Conservation (phyloP, 2,888 invertebrate genomes). For the Leucophora obtusa region DNA sequence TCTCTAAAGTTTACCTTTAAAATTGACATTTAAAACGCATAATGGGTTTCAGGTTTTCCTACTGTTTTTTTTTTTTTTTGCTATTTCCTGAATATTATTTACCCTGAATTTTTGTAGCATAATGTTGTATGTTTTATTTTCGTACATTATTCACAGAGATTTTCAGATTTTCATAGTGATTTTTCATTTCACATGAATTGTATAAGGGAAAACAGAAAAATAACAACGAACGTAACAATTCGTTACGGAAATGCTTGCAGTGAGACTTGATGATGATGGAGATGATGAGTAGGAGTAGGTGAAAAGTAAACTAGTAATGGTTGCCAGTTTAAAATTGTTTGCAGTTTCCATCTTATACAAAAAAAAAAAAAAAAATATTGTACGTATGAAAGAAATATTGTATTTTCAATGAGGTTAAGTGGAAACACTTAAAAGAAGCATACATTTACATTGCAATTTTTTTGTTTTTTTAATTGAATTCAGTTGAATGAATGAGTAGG, state of each 20-base stretch:
- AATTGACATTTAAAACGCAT: slow-evolving; percentile 14
- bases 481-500: neutral
- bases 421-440: slow-evolving; percentile 14
- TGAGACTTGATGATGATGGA: neutral
- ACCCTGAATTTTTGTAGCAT: neutral
- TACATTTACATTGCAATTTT: slow-evolving; percentile 27
- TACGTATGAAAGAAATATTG: slow-evolving; percentile 1
- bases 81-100: neutral
- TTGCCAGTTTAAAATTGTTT: slow-evolving; percentile 1
- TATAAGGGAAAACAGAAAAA: slow-evolving; percentile 1
- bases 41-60: slow-evolving; percentile 11
- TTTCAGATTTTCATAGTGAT: slow-evolving; percentile 27
- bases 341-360: neutral
- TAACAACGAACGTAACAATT: neutral
- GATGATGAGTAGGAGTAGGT: neutral
- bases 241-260: neutral
- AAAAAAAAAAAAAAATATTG: neutral
- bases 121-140: neutral
- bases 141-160: slow-evolving; percentile 26
- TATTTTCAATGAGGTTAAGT: slow-evolving; percentile 43
- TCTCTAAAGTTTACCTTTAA: neutral
- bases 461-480: slow-evolving; percentile 11
- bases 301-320: slow-evolving; percentile 2
- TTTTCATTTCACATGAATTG: slow-evolving; percentile 2
- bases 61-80: neutral